A percentile compares a stretch with the other conserved stretches of the same genome.
Evolutionary conservation across 2,797 vertebrate genomes (phyloP).

Genomic region (Scyliorhinus canicula): DNA sequence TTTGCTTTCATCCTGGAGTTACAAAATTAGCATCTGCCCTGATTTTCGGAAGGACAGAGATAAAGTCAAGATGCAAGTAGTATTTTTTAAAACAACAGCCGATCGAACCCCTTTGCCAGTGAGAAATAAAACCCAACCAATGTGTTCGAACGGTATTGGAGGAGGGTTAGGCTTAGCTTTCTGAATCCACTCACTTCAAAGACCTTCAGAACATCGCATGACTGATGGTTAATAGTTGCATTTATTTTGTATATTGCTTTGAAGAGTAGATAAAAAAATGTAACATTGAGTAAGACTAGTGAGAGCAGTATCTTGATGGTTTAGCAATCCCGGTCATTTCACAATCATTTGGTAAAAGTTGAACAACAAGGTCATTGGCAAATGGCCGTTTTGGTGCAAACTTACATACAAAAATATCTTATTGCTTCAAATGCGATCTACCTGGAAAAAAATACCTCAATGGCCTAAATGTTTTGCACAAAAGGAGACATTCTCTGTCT

Average conservation of each 20-base stretch:
- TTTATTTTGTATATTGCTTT: not conserved
- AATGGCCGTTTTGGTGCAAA: not conserved
- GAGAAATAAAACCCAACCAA: not conserved
- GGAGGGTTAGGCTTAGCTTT: not conserved
- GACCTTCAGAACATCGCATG: not conserved
- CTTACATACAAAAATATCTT: too few relatives aligned
- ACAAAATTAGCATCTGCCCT: not conserved
- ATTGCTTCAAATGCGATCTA: too few relatives aligned
- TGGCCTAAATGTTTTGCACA: too few relatives aligned
- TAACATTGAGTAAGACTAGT: not conserved
- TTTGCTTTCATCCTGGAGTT: too few relatives aligned
- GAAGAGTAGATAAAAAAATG: not conserved
- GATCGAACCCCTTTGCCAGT: not conserved
- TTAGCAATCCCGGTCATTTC: not conserved
- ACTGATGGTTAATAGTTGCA: not conserved
- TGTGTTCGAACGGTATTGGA: not conserved
- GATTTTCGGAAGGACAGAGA: not conserved
- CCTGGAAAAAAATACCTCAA: too few relatives aligned
- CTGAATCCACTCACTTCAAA: not conserved
- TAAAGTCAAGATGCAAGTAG: not conserved
- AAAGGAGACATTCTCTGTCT: too few relatives aligned
- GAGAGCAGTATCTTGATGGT: not conserved
- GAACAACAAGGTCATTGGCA: not conserved
- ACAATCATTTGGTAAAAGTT: not conserved
- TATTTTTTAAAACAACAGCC: not conserved